phyloP scores from a whole-genome alignment of 2,113 vertebrate genomes.

The Hippocampus guttulatus region DNA sequence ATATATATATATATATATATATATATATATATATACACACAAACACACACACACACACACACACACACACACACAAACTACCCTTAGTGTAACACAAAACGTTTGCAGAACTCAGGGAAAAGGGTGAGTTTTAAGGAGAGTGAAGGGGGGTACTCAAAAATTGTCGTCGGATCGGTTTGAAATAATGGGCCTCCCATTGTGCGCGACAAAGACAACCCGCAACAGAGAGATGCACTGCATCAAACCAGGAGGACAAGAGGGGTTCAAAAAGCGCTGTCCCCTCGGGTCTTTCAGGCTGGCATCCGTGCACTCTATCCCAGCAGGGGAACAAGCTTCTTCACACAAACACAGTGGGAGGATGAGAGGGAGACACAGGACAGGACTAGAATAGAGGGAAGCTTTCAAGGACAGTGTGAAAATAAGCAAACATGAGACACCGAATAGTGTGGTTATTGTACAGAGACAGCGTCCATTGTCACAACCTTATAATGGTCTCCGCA shows the following conservation, averaged over 20 bases:
- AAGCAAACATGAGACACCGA: conserved; percentile 47
- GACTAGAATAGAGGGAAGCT: conserved; percentile 39
- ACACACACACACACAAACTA: conserved; percentile 1
- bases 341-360: conserved; percentile 65
- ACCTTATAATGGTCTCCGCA: conserved; percentile 49
- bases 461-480: conserved; percentile 53
- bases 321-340: conserved; percentile 61
- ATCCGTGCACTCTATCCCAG: conserved; percentile 56
- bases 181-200: conserved; percentile 59
- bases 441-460: conserved; percentile 47
- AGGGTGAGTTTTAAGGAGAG: conserved; percentile 38
- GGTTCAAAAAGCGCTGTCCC: conserved; percentile 67
- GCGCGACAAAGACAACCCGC: conserved; percentile 58
- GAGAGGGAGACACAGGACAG: conserved; percentile 61
- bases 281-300: conserved; percentile 57
- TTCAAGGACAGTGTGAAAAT: conserved; percentile 63
- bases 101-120: conserved; percentile 38
- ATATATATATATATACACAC: not conserved
- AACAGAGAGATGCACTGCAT: conserved; percentile 66
- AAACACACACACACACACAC: not conserved
- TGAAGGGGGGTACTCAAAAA: conserved; percentile 39
- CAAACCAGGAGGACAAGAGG: conserved; percentile 67
- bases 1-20: too few species aligned
- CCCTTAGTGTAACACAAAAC: conserved; percentile 25
- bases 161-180: conserved; percentile 55